These are phyloP conservation scores for Betta splendens DNA, from an alignment of 2,797 vertebrate species.

Conservation along the genomic window DNA sequence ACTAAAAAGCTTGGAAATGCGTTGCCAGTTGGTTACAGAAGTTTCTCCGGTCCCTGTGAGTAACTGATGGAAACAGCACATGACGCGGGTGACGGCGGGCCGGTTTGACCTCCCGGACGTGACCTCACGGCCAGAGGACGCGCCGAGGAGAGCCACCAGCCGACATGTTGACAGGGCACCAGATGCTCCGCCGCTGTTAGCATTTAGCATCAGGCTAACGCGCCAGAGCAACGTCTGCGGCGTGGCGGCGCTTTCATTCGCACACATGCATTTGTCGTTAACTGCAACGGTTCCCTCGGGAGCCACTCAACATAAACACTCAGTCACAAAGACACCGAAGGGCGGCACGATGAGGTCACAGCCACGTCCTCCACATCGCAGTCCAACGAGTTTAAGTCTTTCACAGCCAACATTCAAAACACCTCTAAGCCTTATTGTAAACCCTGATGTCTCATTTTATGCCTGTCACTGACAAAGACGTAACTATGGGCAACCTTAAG, in stretches of 20 bases:
- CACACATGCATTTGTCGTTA: conserved; percentile 72
- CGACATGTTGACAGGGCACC: conserved; percentile 48
- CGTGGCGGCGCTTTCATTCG: conserved; percentile 64
- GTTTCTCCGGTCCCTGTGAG: conserved; percentile 26
- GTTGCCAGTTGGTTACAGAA: conserved; percentile 40
- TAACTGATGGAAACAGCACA: conserved; percentile 47
- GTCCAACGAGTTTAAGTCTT: conserved; percentile 15
- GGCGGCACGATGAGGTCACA: conserved; percentile 40
- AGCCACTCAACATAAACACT: conserved; percentile 55
- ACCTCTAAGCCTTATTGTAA: too few relatives aligned
- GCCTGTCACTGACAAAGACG: too few relatives aligned
- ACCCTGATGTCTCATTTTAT: too few relatives aligned
- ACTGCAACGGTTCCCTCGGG: conserved; percentile 44
- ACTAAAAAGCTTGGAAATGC: conserved; percentile 27
- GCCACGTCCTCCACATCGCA: conserved; percentile 53
- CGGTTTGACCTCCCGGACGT: conserved; percentile 48
- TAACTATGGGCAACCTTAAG: too few relatives aligned
- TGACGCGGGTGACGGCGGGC: conserved; percentile 48
- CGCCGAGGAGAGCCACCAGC: conserved; percentile 37
- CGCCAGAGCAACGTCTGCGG: conserved; percentile 54
- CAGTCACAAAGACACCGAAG: conserved; percentile 40
- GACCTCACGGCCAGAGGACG: conserved; percentile 49
- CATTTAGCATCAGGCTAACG: conserved; percentile 60
- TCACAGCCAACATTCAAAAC: too few relatives aligned
- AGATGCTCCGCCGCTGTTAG: conserved; percentile 72